Base-by-base conservation (phyloP, 2,113 vertebrate genomes). In the Leucopsar rothschildi region DNA sequence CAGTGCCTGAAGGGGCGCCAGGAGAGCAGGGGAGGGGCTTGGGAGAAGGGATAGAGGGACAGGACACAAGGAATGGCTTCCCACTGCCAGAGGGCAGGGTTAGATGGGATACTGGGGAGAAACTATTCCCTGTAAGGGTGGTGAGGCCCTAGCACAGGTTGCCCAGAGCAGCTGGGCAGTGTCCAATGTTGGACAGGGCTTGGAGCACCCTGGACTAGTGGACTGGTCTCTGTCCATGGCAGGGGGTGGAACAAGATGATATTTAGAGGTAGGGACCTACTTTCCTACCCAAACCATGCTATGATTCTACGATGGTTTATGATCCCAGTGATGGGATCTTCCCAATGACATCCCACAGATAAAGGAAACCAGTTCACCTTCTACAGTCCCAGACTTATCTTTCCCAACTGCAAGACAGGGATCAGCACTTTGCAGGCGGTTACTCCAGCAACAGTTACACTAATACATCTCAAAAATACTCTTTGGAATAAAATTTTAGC, bases 121-220 rank as follows among this genome's bases (percentile, higher is more conserved):
- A 77, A 63, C 63, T 47, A 1, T 16, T 69, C 5, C 2, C 29
- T 56, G 5, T 35, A 22, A 76, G 25, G 8, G 25, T 49, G 29
- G 5, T 0, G 2, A 90, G 31, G 22, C 18, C 40, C 40, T 37
- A 47, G 29, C 47, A 31, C 29, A 35, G 70, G 6, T 0, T 76
- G 47, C 6, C 14, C 63, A 35, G 47, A 47, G 63, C 3, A 82
- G 70, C 40, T 55, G 6, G 40, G 25, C 2, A 69, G 21, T 37
- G 63, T 11, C 3, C 29, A 23, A 69, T 31, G 14, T 0, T 55
- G 47, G 20, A 60, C 0, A 0, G 63, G 70, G 35, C 35, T 83
- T 77, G 49, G 42, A 56, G 42, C 27, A 63, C 0, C 7, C 3
- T 70, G 71, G 42, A 6, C 0, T 3, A 70, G 35, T 44, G 35